These are phyloP conservation scores for Lepisosteus oculatus DNA, from an alignment of 2,113 vertebrate genomes.

Conservation along the genomic window DNA sequence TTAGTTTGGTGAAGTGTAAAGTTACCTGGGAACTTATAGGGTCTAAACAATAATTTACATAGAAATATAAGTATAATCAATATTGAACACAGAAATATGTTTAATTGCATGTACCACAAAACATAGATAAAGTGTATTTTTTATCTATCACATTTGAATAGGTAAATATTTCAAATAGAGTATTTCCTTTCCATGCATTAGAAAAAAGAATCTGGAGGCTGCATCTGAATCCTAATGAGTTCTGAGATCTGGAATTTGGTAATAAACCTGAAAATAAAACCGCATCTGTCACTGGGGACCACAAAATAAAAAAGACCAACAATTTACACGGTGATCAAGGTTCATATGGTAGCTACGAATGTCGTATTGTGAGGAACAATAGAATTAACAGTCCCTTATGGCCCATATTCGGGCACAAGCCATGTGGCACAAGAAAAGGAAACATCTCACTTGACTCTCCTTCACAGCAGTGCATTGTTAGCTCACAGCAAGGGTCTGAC, in stretches of 20 bases:
- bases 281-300: slow-evolving; percentile 67
- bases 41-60: too few relatives aligned
- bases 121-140: too few relatives aligned
- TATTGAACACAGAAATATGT: too few relatives aligned
- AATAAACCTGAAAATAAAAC: slow-evolving; percentile 71
- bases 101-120: too few relatives aligned
- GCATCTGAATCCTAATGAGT: slow-evolving; percentile 60
- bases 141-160: too few relatives aligned
- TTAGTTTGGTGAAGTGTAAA: too few relatives aligned
- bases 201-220: not conserved
- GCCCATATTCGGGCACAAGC: slow-evolving; percentile 71
- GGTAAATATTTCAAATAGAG: too few relatives aligned
- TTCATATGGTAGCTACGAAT: slow-evolving; percentile 65
- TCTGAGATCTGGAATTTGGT: slow-evolving; percentile 33
- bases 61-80: too few relatives aligned
- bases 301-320: slow-evolving; percentile 60
- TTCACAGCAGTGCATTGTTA: slow-evolving; percentile 75
- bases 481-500: slow-evolving; percentile 79
- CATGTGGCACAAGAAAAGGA: slow-evolving; percentile 83
- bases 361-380: slow-evolving; percentile 71
- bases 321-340: slow-evolving; percentile 73
- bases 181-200: too few relatives aligned
- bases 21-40: too few relatives aligned
- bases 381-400: slow-evolving; percentile 74
- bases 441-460: slow-evolving; percentile 61